These are phyloP conservation scores for Coregonus clupeaformis DNA, from an alignment of 2,113 vertebrate species.

Conservation along the genomic window DNA sequence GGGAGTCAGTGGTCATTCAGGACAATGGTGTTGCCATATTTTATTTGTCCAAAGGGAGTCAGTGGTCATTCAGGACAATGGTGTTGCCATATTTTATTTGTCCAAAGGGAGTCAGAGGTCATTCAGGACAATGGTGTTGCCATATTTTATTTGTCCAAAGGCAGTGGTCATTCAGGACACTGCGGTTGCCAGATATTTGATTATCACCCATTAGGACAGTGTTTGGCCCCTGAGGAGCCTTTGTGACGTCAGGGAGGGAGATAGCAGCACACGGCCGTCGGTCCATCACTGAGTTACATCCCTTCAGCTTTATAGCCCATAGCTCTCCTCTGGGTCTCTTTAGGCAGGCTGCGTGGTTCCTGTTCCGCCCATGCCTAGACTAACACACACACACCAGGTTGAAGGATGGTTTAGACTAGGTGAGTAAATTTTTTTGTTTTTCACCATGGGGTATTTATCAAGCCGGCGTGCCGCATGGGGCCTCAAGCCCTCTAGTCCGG, in stretches of 20 bases:
- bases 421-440: constrained; percentile 72
- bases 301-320: neutral
- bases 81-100: neutral
- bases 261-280: constrained; percentile 17
- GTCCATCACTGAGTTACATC: constrained; percentile 25
- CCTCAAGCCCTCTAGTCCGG: constrained; percentile 43
- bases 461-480: neutral
- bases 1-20: neutral
- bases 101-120: constrained; percentile 1
- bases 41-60: neutral
- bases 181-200: constrained; percentile 55
- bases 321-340: constrained; percentile 70
- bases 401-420: constrained; percentile 63
- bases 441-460: constrained; percentile 69
- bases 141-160: neutral
- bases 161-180: constrained; percentile 28
- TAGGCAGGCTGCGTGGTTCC: constrained; percentile 68
- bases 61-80: neutral
- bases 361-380: constrained; percentile 67
- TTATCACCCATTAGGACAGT: constrained; percentile 52
- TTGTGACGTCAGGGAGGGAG: constrained; percentile 38
- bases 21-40: neutral
- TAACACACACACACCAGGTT: constrained; percentile 23
- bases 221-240: constrained; percentile 46
- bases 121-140: neutral